Percentiles rank a stretch among this genome's conserved stretches.
These are phyloP conservation scores for Zaprionus taronus DNA, from an alignment of 1,140 invertebrate genomes.

Conservation along the genomic window DNA sequence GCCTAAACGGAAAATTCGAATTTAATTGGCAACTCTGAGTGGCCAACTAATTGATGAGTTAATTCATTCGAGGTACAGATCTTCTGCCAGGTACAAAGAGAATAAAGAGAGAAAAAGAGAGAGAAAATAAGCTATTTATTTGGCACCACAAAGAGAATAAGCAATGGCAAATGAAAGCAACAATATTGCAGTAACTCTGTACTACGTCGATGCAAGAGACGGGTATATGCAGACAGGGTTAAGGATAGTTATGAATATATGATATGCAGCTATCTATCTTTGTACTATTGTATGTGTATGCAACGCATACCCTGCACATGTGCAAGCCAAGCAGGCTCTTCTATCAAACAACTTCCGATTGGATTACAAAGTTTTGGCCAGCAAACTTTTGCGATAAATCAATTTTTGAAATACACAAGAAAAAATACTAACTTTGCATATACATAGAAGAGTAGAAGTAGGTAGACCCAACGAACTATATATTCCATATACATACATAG, in stretches of 20 bases:
- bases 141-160: slow-evolving; percentile 6
- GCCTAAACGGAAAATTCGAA: slow-evolving; percentile 48
- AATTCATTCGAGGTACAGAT: slow-evolving; percentile 23
- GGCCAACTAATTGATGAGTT: slow-evolving; percentile 64
- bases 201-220: neutral
- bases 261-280: neutral
- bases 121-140: slow-evolving; percentile 20
- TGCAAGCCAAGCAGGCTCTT: neutral
- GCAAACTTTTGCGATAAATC: slow-evolving; percentile 6
- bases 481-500: neutral
- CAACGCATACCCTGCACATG: neutral
- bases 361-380: slow-evolving; percentile 1
- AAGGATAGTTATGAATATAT: neutral
- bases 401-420: neutral
- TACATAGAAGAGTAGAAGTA: neutral
- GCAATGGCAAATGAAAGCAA: slow-evolving; percentile 4
- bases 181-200: neutral
- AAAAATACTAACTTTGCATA: neutral
- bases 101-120: neutral
- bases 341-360: neutral
- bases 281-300: neutral
- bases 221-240: neutral
- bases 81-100: neutral
- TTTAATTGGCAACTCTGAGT: slow-evolving; percentile 72
- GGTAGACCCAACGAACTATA: neutral